Evolutionary conservation across 2,797 vertebrate species (phyloP), one percentile per base, ranked within the genome.

Genomic region (Spondyliosoma cantharus): DNA sequence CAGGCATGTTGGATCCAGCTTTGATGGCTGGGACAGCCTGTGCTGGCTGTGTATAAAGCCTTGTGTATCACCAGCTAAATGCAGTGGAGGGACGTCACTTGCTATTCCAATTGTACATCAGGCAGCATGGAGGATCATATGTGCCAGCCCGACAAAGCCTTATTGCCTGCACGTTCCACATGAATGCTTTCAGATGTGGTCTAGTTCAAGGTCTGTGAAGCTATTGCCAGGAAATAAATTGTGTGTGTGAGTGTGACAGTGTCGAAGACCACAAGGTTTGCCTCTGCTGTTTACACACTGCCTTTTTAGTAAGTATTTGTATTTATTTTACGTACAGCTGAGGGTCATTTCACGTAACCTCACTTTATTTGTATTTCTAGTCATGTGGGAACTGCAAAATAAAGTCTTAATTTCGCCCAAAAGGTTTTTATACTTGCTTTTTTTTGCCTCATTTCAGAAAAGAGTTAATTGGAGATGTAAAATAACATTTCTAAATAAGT

Each of bases 141-240:
- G 86, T 87, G 88, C 84, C 84, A 78, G 78, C 24, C 71, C 37
- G 50, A 88, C 87, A 88, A 90, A 90, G 85, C 85, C 83, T 89
- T 85, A 89, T 84, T 87, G 82, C 76, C 78, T 78, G 45, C 78
- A 76, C 84, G 90, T 91, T 90, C 86, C 86, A 79, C 88, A 86
- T 83, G 80, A 86, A 71, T 52, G 76, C 62, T 37, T 54, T 91
- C 89, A 84, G 87, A 91, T 86, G 84, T 81, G 84, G 76, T 88
- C 80, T 24, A 60, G 68, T 88, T 91, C 74, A 85, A 86, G 86
- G 75, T 87, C 84, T 86, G 69, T 74, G 86, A 85, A 87, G 86
- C 87, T 60, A 50, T 37, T 86, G 86, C 86, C 87, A 82, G 87
- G 60, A 86, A 90, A 89, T 87, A 89, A 87, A 91, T 82, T 78